A percentile compares a stretch with the other conserved stretches of the same genome.
Conservation (phyloP, 2,888 invertebrate species). For the Mythimna albipuncta region DNA sequence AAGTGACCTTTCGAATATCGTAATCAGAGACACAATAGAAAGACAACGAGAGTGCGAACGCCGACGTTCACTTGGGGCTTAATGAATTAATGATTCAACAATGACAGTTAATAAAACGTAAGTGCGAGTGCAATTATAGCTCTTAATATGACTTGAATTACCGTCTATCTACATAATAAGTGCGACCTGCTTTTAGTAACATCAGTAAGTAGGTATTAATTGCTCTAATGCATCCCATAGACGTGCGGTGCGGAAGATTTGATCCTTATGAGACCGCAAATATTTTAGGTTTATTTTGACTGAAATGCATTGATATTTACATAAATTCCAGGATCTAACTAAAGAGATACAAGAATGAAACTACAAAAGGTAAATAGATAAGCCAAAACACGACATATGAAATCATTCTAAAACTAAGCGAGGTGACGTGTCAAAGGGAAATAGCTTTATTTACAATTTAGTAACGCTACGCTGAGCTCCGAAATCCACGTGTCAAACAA, state of each 20-base stretch:
- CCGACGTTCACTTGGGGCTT: too few species aligned
- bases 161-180: constrained; percentile 24
- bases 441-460: background rate
- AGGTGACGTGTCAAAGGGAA: background rate
- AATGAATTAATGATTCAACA: too few species aligned
- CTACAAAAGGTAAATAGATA: background rate
- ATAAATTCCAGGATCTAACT: background rate
- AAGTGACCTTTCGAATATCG: too few species aligned
- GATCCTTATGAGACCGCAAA: constrained; percentile 2
- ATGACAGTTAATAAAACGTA: background rate
- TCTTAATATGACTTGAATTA: background rate
- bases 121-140: background rate
- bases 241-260: constrained; percentile 5
- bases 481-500: constrained; percentile 8
- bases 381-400: background rate
- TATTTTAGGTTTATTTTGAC: constrained; percentile 7
- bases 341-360: background rate
- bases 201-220: too few species aligned
- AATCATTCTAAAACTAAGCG: background rate
- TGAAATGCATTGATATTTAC: background rate
- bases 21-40: too few species aligned
- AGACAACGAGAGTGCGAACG: too few species aligned
- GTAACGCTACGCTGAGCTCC: background rate
- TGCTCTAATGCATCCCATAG: too few species aligned
- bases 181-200: constrained; percentile 8